Conservation (phyloP, 1,140 invertebrate genomes). For the Pogonus chalceus region DNA sequence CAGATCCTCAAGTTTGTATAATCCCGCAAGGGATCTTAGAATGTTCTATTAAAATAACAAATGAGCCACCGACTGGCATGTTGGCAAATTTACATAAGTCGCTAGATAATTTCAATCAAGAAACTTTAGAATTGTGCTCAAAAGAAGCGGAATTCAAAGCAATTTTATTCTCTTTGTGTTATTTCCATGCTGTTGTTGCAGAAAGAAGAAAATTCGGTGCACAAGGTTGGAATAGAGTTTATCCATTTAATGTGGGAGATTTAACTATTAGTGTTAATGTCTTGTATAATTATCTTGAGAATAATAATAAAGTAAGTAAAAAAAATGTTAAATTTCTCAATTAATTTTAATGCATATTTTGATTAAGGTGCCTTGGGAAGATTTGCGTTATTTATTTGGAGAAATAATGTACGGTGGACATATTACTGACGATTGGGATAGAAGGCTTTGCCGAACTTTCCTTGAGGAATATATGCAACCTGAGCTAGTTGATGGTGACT, state of each 20-base stretch:
- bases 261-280: slow-evolving; percentile 88
- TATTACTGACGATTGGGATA: slow-evolving; percentile 94
- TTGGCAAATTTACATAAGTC: slow-evolving; percentile 88
- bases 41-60: slow-evolving; percentile 91
- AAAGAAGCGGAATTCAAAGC: slow-evolving; percentile 92
- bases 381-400: slow-evolving; percentile 85
- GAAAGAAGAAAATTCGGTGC: slow-evolving; percentile 89
- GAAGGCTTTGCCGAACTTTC: slow-evolving; percentile 78
- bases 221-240: slow-evolving; percentile 85
- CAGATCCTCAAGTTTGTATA: slow-evolving; percentile 32
- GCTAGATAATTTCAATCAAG: slow-evolving; percentile 87
- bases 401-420: slow-evolving; percentile 97
- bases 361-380: slow-evolving; percentile 73
- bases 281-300: slow-evolving; percentile 86
- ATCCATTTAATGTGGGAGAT: slow-evolving; percentile 75
- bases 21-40: slow-evolving; percentile 77
- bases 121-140: slow-evolving; percentile 84
- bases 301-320: slow-evolving; percentile 51
- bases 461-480: slow-evolving; percentile 79
- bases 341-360: background rate
- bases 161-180: slow-evolving; percentile 85
- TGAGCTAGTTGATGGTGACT: slow-evolving; percentile 69
- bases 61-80: slow-evolving; percentile 93
- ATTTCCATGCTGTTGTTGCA: slow-evolving; percentile 90
- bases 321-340: slow-evolving; percentile 1